Conservation (phyloP, 2,797 vertebrate species). For the Leuciscus waleckii region DNA sequence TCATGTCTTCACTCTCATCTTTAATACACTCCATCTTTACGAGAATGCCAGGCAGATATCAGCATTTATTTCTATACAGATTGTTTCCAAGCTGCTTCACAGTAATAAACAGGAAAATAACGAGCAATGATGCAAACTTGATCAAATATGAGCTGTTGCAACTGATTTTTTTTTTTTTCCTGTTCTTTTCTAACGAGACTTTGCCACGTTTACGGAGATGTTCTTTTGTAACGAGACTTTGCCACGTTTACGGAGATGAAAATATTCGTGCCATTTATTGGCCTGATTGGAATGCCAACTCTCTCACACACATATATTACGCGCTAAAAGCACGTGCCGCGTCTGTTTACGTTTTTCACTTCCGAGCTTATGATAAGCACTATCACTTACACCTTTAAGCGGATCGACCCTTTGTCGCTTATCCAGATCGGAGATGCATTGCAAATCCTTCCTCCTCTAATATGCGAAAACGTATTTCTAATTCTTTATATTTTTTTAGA, state of each 20-base stretch:
- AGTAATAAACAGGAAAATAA: not conserved
- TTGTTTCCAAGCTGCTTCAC: not conserved
- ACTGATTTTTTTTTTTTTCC: not conserved
- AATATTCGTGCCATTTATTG: not conserved
- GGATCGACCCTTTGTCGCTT: fast-evolving
- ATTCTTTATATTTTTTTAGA: not conserved
- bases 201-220: not conserved
- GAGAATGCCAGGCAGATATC: not conserved
- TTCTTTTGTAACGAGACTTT: not conserved
- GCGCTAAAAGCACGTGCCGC: not conserved
- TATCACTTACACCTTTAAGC: not conserved
- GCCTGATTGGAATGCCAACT: not conserved
- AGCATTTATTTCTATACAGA: not conserved
- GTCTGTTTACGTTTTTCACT: not conserved
- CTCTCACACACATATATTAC: not conserved
- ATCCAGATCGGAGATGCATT: not conserved
- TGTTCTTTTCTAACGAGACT: not conserved
- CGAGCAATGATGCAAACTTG: not conserved
- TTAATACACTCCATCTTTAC: not conserved
- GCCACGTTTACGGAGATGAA: not conserved
- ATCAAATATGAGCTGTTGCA: not conserved
- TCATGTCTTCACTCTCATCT: slow-evolving; percentile 1
- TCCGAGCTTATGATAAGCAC: no score
- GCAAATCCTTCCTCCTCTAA: not conserved
- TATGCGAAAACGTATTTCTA: not conserved